Base-by-base conservation (phyloP, 1,140 invertebrate genomes). In the Polyergus mexicanus region DNA sequence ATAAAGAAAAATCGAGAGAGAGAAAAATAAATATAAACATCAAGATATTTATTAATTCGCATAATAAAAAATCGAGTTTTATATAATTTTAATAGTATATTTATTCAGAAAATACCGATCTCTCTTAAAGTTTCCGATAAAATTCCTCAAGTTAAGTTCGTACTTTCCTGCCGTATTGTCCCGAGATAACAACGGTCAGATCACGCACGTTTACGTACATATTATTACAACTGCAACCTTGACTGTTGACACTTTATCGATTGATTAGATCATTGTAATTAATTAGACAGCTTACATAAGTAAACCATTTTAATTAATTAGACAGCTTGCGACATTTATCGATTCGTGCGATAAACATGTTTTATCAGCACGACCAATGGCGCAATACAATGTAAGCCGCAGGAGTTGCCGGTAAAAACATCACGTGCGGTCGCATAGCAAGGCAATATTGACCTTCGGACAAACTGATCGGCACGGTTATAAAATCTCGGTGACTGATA, bases 401-500 rank as follows among this genome's bases (percentile, higher is more conserved):
- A 62, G 25, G 19, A 77, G 32, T 38, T 11, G 16, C 16, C 19
- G 44, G 44, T 44, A 44, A 87, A 56, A 72, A 74, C 35, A 54
- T 16, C n/a, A 51, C 44, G 41, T 28, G 10, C 3, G 22, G 10
- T 65, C 6, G 19, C 8, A 38, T 47, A 60, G 38, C 11, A 87
- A 62, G 7, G 19, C 47, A 35, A 51, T 38, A 56, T 25, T 74
- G 66, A 88, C 69, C 86, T 86, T 90, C 74, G 88, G 22, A 77
- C 76, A 32, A 16, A 44, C 86, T 19, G 58, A 47, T 6, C 58
- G 60, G 35, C 44, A 47, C 3, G 13, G 38, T 58, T 86, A 86
- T 88, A 89, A 84, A 84, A 88, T 85, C 71, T 58, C 51, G 28
- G 35, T 41, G 54, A 58, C 11, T 11, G 56, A 54, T 44, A 51